Evolutionary conservation across 2,113 vertebrate genomes (phyloP), one percentile per base, ranked within the genome.

Genomic region (Eubucco bourcierii): DNA sequence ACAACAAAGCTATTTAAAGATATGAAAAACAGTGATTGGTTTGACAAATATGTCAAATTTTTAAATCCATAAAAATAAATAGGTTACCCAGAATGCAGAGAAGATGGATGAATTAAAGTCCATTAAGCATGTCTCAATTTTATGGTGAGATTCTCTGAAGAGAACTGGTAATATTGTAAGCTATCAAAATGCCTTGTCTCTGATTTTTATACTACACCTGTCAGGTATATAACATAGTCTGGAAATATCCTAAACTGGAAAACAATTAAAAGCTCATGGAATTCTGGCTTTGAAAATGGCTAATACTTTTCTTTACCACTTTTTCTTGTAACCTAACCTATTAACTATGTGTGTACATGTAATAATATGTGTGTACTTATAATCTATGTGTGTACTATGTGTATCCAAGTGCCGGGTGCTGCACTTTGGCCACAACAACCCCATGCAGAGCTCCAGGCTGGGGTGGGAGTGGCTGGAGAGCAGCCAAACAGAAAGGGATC

Each of bases 301-400:
- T 67, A 29, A 75, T 34, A 41, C 4, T 21, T 75, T 82, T 61
- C 39, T 61, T 3, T 76, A 19, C 12, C 61, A 25, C 13, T 52
- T 60, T 11, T 20, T 64, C 15, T 84, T 88, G 56, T 29, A 58
- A 6, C 52, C 34, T 61, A 58, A 56, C 2, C 6, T 75, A 39
- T 14, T 15, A 52, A 50, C 5, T 31, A 44, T 1, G 0, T 20
- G 3, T 41, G 15, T 9, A 29, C 31, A 1, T n/a, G n/a, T n/a
- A n/a, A n/a, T n/a, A n/a, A n/a, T n/a, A n/a, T n/a, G n/a, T n/a
- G n/a, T n/a, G n/a, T n/a, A n/a, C n/a, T n/a, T n/a, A n/a, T n/a
- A n/a, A n/a, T n/a, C n/a, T n/a, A n/a, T n/a, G n/a, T n/a, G n/a
- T n/a, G n/a, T n/a, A n/a, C n/a, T n/a, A n/a, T n/a, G n/a, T n/a